These are phyloP conservation scores for Erebia epiphron DNA, from an alignment of 2,888 invertebrate genomes.

Conservation along the genomic window DNA sequence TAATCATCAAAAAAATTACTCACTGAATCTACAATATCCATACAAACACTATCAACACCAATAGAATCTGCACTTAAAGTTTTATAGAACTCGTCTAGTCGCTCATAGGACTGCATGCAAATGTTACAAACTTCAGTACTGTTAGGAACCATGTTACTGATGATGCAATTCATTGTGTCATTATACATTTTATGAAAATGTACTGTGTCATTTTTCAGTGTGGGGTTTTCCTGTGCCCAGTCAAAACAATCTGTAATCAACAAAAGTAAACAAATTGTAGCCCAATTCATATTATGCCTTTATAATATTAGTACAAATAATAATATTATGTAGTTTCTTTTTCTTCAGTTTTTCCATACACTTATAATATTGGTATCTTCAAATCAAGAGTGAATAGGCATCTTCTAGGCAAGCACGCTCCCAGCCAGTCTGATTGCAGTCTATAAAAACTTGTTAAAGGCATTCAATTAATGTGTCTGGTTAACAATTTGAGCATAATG, in stretches of 20 bases:
- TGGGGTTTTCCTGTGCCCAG: constrained; percentile 66
- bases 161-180: constrained; percentile 72
- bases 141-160: constrained; percentile 50
- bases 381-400: too few relatives aligned
- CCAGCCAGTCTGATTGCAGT: too few relatives aligned
- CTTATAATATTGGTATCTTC: too few relatives aligned
- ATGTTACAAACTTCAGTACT: constrained; percentile 73
- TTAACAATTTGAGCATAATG: too few relatives aligned
- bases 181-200: constrained; percentile 74
- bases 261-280: not conserved
- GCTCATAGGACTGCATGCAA: constrained; percentile 80
- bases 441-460: too few relatives aligned
- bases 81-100: constrained; percentile 82
- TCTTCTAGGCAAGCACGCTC: too few relatives aligned
- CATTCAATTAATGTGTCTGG: too few relatives aligned
- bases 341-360: too few relatives aligned
- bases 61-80: constrained; percentile 79
- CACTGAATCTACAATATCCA: constrained; percentile 87
- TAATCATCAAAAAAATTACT: constrained; percentile 46
- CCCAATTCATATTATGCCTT: not conserved
- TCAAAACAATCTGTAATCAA: constrained; percentile 82
- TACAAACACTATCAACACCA: constrained; percentile 84
- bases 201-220: constrained; percentile 74
- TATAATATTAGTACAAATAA: not conserved
- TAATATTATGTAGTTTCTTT: too few relatives aligned